These are phyloP conservation scores for Acanthosepion esculentum DNA, from an alignment of 2,888 invertebrate genomes.

Conservation along the genomic window DNA sequence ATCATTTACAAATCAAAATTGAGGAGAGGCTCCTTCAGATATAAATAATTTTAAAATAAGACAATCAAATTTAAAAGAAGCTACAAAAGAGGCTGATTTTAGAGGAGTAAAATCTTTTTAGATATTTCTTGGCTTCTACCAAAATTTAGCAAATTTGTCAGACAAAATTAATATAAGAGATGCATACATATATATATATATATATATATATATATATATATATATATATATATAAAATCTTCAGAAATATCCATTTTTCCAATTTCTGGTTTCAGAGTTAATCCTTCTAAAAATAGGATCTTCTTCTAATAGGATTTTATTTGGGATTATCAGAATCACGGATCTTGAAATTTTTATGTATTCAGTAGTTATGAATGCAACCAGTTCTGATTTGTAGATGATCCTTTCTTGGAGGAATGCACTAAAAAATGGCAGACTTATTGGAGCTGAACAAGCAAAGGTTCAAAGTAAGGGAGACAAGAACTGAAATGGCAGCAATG, in stretches of 20 bases:
- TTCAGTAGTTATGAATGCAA: slow-evolving; percentile 6
- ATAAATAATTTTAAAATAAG: neutral
- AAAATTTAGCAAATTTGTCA: neutral
- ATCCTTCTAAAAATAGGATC: slow-evolving; percentile 2
- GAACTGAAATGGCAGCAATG: neutral
- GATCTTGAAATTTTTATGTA: slow-evolving; percentile 17
- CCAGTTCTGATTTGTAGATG: neutral
- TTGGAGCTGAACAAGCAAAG: neutral
- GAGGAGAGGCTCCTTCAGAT: neutral
- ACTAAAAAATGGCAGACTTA: neutral
- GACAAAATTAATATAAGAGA: neutral
- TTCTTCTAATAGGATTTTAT: neutral
- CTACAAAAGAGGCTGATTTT: neutral
- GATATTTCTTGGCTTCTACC: neutral
- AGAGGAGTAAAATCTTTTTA: neutral
- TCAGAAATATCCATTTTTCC: neutral
- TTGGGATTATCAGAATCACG: neutral
- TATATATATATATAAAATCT: neutral
- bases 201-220: neutral
- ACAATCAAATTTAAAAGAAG: neutral
- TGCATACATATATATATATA: neutral
- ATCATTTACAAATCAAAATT: neutral
- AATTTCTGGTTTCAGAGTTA: neutral
- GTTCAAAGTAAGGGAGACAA: neutral
- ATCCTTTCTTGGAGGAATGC: neutral